Base-by-base conservation (phyloP, 2,113 vertebrate genomes). In the Sander lucioperca region DNA sequence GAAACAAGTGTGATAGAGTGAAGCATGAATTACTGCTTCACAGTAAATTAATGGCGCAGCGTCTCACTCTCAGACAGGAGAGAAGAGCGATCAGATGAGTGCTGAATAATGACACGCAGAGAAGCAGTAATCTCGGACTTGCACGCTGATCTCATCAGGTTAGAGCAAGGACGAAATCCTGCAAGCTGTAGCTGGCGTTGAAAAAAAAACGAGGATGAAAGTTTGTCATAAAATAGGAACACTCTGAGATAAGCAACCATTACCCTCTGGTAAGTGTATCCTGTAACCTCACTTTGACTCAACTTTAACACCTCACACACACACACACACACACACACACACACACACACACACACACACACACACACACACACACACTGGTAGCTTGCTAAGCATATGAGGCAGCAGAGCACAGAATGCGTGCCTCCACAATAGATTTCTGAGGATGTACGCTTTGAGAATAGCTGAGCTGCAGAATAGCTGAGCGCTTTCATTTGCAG, bases 391-490 rank as follows among this genome's bases (percentile, higher is more conserved):
- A 27, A 51, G 66, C 54, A 54, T 25, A 25, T 30, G 57, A 48
- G 19, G 75, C 69, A 43, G 71, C 63, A 9, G 25, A 67, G 53
- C 50, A 36, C 36, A 33, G 48, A 45, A 4, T 10, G 48, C 1
- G 25, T 16, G 71, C 27, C 64, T 59, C 64, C 65, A 18, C 69
- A 67, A 50, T 51, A 64, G 70, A 50, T 70, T 63, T 88, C 27
- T 61, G 61, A 76, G 77, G 56, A 83, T 80, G 85, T 62, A 56
- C 21, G 12, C 64, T 78, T 56, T 63, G 53, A 84, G 74, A 82
- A 59, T 51, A 64, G 80, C 87, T 67, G 71, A 84, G 77, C 79
- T 59, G 83, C 78, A 82, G 75, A 86, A 84, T 77, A 71, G 63
- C 79, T 33, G 48, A 59, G 33, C 0, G 8, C 79, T 77, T 90